Evolutionary conservation across 2,888 invertebrate species (phyloP).

Genomic region (Hemaris fuciformis): DNA sequence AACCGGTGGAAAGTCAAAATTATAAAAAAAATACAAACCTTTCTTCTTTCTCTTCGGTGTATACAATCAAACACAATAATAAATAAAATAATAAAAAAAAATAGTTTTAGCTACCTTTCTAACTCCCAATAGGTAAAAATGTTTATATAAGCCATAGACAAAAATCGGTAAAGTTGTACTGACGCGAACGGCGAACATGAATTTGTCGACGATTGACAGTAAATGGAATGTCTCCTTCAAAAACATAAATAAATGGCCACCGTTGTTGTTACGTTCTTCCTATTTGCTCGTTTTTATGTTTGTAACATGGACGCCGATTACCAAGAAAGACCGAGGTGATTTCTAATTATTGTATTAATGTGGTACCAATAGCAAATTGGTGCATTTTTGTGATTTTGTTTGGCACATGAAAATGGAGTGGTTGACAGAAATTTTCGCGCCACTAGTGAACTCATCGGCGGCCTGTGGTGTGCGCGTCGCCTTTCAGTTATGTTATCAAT

Average conservation of each 20-base stretch:
- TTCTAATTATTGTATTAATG: slow-evolving; percentile 10
- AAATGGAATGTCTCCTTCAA: slow-evolving; percentile 63
- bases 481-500: slow-evolving; percentile 66
- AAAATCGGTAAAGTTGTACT: slow-evolving; percentile 28
- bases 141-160: slow-evolving; percentile 29
- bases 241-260: slow-evolving; percentile 81
- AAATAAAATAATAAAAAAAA: too few species aligned
- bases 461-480: slow-evolving; percentile 47
- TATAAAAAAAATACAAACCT: too few species aligned
- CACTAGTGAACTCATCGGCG: slow-evolving; percentile 46
- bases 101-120: too few species aligned
- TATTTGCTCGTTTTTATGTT: slow-evolving; percentile 64
- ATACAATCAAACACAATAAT: too few species aligned
- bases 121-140: too few species aligned
- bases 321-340: slow-evolving; percentile 33
- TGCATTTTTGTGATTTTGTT: slow-evolving; percentile 29
- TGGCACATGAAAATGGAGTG: slow-evolving; percentile 52
- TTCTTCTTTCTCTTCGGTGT: too few species aligned
- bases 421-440: slow-evolving; percentile 75
- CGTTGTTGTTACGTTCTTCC: slow-evolving; percentile 74
- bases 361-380: neutral
- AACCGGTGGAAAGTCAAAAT: too few species aligned
- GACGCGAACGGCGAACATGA: slow-evolving; percentile 44
- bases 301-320: slow-evolving; percentile 76
- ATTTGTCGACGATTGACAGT: slow-evolving; percentile 50